Conservation (phyloP, 53 echinoderm and acorn worm genomes). For the Mesocentrotus franciscanus region DNA sequence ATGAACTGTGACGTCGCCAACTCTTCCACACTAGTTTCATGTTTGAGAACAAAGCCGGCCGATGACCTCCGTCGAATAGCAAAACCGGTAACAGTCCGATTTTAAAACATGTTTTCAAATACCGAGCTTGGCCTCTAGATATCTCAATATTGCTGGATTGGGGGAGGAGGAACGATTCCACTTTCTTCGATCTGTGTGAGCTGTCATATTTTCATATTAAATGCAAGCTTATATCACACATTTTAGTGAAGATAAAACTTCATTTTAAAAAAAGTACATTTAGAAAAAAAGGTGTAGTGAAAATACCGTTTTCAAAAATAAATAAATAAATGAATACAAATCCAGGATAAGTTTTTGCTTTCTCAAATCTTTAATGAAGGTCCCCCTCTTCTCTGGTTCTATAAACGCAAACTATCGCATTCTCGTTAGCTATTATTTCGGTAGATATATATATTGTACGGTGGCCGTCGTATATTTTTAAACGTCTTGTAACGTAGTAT, state of each 20-base stretch:
- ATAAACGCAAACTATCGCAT: too few species aligned
- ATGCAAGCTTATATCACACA: not conserved
- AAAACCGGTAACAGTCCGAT: not conserved
- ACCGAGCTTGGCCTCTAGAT: too few species aligned
- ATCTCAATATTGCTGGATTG: too few species aligned
- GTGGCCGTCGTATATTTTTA: too few species aligned
- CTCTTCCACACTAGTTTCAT: conserved; percentile 54
- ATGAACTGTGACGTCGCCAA: conserved; percentile 58
- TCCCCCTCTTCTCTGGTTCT: not conserved
- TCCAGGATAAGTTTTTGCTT: too few species aligned
- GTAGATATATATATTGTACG: too few species aligned
- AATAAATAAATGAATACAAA: too few species aligned
- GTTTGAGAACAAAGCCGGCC: conserved; percentile 52
- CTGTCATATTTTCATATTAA: too few species aligned
- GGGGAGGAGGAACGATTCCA: too few species aligned
- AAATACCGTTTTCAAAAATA: not conserved
- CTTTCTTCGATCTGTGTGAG: too few species aligned
- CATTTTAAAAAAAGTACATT: not conserved
- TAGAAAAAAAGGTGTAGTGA: not conserved
- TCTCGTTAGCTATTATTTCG: too few species aligned
- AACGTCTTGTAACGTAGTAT: not conserved
- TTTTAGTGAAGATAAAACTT: not conserved
- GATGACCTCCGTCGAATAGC: conserved; percentile 46
- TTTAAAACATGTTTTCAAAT: too few species aligned
- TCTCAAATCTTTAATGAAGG: not conserved